Evolutionary conservation across 2,888 invertebrate species (phyloP).

Genomic region (Chaetogeoica ovagalla): DNA sequence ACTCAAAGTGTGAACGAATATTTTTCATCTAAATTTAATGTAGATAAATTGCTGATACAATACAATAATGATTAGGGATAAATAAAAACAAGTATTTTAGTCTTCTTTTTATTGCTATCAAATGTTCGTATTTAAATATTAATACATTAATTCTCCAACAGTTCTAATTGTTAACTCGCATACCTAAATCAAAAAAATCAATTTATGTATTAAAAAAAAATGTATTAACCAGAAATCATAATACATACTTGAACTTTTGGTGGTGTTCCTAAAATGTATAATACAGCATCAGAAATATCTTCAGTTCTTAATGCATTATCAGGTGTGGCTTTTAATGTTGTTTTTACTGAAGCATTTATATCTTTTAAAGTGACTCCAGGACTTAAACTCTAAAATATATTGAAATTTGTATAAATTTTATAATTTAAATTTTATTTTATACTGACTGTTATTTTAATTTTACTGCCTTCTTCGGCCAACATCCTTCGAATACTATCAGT

Average conservation of each 20-base stretch:
- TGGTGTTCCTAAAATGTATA: conserved; percentile 51
- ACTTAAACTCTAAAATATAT: conserved; percentile 47
- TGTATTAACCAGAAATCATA: background rate
- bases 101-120: background rate
- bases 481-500: conserved; percentile 48
- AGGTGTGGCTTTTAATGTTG: background rate
- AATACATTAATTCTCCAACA: conserved; percentile 40
- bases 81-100: background rate
- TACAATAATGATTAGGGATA: too few relatives aligned
- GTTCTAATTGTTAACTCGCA: conserved; percentile 33
- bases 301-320: conserved; percentile 23
- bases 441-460: conserved; percentile 52
- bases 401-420: background rate
- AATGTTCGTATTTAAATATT: background rate
- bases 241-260: conserved; percentile 36
- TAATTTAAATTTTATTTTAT: background rate
- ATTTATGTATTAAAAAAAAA: background rate
- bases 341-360: background rate
- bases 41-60: too few relatives aligned
- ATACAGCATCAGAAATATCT: conserved; percentile 37
- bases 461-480: conserved; percentile 33
- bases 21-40: too few relatives aligned
- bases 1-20: too few relatives aligned
- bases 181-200: conserved; percentile 20
- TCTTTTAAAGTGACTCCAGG: conserved; percentile 45